phyloP scores from a whole-genome alignment of 2,797 vertebrate species.

The Melanotaenia pygmaea region DNA sequence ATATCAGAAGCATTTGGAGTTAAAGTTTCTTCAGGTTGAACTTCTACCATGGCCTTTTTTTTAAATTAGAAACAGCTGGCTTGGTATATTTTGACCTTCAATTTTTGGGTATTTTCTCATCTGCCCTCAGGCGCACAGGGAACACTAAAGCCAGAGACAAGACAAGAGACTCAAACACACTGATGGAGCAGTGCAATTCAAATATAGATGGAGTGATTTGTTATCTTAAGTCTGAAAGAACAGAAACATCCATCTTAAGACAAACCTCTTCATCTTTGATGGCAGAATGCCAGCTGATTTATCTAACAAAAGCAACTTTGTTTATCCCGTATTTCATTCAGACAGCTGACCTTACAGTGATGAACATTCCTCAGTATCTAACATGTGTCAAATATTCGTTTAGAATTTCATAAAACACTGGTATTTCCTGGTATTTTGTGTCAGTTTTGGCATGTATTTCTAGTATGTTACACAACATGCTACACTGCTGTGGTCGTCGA shows the following conservation, averaged over 20 bases:
- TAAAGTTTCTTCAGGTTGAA: constrained; percentile 61
- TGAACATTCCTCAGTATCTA: constrained; percentile 29
- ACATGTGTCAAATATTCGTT: constrained; percentile 64
- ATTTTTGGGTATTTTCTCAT: constrained; percentile 51
- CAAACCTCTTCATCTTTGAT: constrained; percentile 19
- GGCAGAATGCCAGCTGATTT: not conserved
- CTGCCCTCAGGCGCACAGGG: constrained; percentile 38
- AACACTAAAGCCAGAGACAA: constrained; percentile 46
- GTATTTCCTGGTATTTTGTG: constrained; percentile 73
- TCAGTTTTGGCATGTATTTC: constrained; percentile 52
- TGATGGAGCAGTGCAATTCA: constrained; percentile 23
- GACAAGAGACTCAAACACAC: constrained; percentile 28
- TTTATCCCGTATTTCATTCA: constrained; percentile 8
- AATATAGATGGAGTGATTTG: constrained; percentile 29
- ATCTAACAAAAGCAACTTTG: constrained; percentile 22
- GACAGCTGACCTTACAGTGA: constrained; percentile 20
- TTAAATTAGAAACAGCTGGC: constrained; percentile 57
- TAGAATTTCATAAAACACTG: constrained; percentile 64
- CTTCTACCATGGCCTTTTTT: constrained; percentile 36
- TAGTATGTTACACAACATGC: constrained; percentile 64
- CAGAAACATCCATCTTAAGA: constrained; percentile 21
- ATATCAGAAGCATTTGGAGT: constrained; percentile 25
- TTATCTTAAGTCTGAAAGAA: constrained; percentile 30
- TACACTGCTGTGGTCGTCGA: constrained; percentile 24
- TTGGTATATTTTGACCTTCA: constrained; percentile 50